Conservation (phyloP, 92 coral and sea anemone species). For the Pocillopora grandis region DNA sequence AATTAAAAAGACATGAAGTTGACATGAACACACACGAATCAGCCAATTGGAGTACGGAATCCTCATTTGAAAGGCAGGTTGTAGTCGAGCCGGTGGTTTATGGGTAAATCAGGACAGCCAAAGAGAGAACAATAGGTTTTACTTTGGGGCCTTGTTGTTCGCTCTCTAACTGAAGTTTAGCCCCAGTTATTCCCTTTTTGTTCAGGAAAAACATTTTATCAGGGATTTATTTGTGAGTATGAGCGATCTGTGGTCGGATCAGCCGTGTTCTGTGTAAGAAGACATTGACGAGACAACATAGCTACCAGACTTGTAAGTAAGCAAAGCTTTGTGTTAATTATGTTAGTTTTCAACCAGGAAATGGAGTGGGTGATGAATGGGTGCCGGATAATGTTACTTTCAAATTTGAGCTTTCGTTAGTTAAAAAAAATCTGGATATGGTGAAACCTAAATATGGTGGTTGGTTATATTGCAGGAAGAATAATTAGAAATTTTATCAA, state of each 20-base stretch:
- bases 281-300: constrained; percentile 35
- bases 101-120: constrained; percentile 25
- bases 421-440: background rate
- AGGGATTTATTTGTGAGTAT: constrained; percentile 28
- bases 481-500: too few species aligned
- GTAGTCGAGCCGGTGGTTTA: constrained; percentile 39
- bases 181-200: constrained; percentile 23
- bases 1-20: constrained; percentile 39
- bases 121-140: constrained; percentile 38
- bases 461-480: too few species aligned
- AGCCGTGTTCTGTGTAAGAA: constrained; percentile 31
- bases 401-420: background rate
- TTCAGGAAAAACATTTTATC: background rate
- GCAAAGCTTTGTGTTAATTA: background rate
- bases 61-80: constrained; percentile 42
- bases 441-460: too few species aligned
- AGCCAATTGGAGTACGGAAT: constrained; percentile 27
- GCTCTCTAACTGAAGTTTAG: constrained; percentile 18
- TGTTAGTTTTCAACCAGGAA: constrained; percentile 14
- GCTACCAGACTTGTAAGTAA: constrained; percentile 37
- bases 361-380: constrained; percentile 12
- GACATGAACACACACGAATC: background rate
- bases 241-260: constrained; percentile 32
- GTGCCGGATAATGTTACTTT: background rate
- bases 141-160: constrained; percentile 34